These are phyloP conservation scores for Morone chrysops DNA, from an alignment of 2,113 vertebrate genomes.

Conservation along the genomic window DNA sequence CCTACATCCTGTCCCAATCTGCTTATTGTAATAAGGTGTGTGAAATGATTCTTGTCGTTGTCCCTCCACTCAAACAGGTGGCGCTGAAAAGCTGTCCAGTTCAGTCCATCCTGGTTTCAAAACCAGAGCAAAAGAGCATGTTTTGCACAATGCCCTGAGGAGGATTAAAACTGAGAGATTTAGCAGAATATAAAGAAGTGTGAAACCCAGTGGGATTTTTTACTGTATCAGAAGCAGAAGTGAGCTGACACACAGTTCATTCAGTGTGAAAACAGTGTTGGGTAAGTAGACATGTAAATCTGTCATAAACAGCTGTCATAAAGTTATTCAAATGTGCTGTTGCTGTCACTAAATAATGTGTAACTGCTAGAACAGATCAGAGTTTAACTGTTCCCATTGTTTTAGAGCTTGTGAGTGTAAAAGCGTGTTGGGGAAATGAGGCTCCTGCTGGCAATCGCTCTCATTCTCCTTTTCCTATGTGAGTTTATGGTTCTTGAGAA, in stretches of 20 bases:
- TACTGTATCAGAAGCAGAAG: neutral
- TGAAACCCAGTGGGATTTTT: neutral
- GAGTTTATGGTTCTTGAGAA: slow-evolving; percentile 51
- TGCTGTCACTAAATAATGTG: neutral
- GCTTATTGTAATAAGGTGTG: no score
- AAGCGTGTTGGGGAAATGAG: slow-evolving; percentile 50
- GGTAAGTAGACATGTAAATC: slow-evolving; percentile 21
- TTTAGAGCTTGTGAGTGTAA: slow-evolving; percentile 17
- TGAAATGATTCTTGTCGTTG: neutral
- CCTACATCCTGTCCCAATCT: neutral
- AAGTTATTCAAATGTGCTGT: neutral
- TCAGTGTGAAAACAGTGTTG: neutral
- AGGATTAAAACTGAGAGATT: slow-evolving; percentile 45
- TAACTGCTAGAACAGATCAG: neutral
- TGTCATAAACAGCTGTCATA: slow-evolving; percentile 3
- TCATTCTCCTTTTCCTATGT: slow-evolving; percentile 73
- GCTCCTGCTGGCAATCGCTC: slow-evolving; percentile 47
- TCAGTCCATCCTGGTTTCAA: slow-evolving; percentile 20
- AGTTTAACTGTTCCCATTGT: slow-evolving; percentile 4
- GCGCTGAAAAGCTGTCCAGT: slow-evolving; percentile 32
- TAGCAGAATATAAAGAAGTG: slow-evolving; percentile 1
- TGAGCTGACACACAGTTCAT: neutral
- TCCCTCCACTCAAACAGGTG: slow-evolving; percentile 72
- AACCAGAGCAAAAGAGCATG: neutral
- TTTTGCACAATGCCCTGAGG: slow-evolving; percentile 7